Percentiles rank a stretch among this genome's conserved stretches.
These are phyloP conservation scores for Melieria omissa DNA, from an alignment of 2,888 invertebrate species.

Conservation along the genomic window DNA sequence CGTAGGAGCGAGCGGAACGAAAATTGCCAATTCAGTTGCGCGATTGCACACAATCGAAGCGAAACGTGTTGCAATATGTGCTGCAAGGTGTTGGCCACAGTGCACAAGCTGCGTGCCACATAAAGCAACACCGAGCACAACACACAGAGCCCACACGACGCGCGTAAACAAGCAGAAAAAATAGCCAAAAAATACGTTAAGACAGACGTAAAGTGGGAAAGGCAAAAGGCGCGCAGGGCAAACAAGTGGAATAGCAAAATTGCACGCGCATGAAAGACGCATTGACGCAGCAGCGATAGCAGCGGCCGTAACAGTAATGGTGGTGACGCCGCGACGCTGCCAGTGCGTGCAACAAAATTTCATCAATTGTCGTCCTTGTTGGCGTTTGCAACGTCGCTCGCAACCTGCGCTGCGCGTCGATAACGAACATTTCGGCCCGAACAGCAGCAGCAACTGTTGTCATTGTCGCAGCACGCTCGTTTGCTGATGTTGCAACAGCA, in stretches of 20 bases:
- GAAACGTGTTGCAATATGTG: conserved; percentile 31
- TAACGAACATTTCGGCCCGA: neutral
- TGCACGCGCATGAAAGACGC: neutral
- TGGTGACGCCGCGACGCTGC: conserved; percentile 47
- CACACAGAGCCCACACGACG: conserved; percentile 2
- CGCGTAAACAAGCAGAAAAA: conserved; percentile 4
- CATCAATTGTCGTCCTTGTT: conserved; percentile 26
- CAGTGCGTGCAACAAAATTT: conserved; percentile 26
- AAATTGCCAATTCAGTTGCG: conserved; percentile 35
- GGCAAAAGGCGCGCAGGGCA: conserved; percentile 47
- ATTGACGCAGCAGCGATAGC: conserved; percentile 16
- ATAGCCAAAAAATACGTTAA: conserved; percentile 4
- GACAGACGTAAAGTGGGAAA: conserved; percentile 35
- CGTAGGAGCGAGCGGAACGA: conserved; percentile 15
- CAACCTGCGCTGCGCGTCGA: neutral
- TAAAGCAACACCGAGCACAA: conserved; percentile 20
- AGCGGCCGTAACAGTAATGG: conserved; percentile 29
- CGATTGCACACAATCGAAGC: conserved; percentile 35
- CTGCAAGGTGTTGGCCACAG: conserved; percentile 42
- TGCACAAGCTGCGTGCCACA: conserved; percentile 39
- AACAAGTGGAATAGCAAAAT: conserved; percentile 36
- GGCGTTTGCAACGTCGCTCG: neutral
- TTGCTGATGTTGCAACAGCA: conserved; percentile 24
- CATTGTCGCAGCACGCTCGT: conserved; percentile 10
- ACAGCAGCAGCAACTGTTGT: conserved; percentile 8